phyloP scores from a whole-genome alignment of 2,113 vertebrate genomes.

The Eudyptes chrysolophus region DNA sequence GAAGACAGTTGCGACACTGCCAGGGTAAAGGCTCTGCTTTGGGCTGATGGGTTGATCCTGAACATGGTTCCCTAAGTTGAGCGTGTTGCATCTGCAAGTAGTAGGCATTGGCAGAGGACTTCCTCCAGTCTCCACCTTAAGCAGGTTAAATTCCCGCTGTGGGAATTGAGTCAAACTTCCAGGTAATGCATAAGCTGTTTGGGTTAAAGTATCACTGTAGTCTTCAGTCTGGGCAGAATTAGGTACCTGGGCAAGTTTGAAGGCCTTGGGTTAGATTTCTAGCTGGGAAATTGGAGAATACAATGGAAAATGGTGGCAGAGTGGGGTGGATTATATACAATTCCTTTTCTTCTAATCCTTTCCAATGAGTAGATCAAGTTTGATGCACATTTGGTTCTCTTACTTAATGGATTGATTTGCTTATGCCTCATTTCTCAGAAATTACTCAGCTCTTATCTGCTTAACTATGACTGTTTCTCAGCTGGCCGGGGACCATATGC shows the following conservation, averaged over 20 bases:
- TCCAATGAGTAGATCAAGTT: neutral
- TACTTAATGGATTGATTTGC: neutral
- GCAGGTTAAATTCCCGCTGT: neutral
- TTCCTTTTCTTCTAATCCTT: neutral
- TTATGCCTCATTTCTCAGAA: neutral
- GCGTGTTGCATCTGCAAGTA: neutral
- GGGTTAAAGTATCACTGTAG: fast-evolving
- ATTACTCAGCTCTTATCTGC: neutral
- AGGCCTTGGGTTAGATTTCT: neutral
- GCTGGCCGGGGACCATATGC: no score
- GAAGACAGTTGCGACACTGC: neutral
- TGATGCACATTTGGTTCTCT: neutral
- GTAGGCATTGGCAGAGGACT: neutral
- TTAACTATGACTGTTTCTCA: neutral
- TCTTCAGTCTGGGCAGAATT: neutral
- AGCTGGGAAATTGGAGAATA: neutral
- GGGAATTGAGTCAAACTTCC: neutral
- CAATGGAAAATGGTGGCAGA: neutral
- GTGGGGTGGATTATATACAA: neutral
- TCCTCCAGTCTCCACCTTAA: neutral
- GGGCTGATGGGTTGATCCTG: neutral
- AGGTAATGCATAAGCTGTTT: neutral
- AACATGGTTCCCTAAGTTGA: neutral
- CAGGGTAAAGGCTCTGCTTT: neutral
- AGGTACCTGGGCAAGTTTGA: neutral